A percentile compares a stretch with the other conserved stretches of the same genome.
These are phyloP conservation scores for Zaprionus africanus DNA, from an alignment of 1,140 invertebrate species.

Conservation along the genomic window DNA sequence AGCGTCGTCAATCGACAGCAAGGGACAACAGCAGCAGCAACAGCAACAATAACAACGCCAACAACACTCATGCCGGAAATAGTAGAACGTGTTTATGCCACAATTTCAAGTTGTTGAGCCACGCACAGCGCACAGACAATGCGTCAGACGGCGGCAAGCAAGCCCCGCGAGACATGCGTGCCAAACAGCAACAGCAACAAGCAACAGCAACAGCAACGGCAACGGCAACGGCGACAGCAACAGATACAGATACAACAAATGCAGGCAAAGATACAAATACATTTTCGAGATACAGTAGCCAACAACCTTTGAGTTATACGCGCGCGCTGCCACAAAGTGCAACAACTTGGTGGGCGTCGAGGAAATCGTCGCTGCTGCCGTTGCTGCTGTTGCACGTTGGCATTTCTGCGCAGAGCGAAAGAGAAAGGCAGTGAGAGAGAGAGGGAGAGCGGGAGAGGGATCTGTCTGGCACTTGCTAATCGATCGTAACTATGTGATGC, in stretches of 20 bases:
- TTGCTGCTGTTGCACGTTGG: neutral
- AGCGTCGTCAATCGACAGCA: conserved; percentile 37
- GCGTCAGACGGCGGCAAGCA: conserved; percentile 53
- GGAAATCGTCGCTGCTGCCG: conserved; percentile 14
- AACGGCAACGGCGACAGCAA: neutral
- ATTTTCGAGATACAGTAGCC: conserved; percentile 40
- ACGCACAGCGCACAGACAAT: conserved; percentile 66
- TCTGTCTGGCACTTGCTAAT: conserved; percentile 6
- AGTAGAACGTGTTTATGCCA: conserved; percentile 81
- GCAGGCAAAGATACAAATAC: conserved; percentile 13
- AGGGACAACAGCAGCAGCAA: conserved; percentile 21
- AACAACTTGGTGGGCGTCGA: conserved; percentile 20
- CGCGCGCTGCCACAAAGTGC: conserved; percentile 24
- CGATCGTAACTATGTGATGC: conserved; percentile 26
- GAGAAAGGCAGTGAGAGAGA: neutral
- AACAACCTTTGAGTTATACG: conserved; percentile 38
- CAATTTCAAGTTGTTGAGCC: conserved; percentile 82
- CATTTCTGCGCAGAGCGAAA: neutral
- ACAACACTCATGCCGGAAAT: conserved; percentile 80
- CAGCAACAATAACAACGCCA: conserved; percentile 58
- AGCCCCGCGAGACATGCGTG: conserved; percentile 69
- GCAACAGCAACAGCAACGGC: conserved; percentile 12
- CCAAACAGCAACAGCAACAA: conserved; percentile 48
- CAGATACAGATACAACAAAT: conserved; percentile 22
- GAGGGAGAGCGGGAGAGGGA: neutral